Base-by-base conservation (phyloP, 2,888 invertebrate species). In the Amphimallon solstitiale region DNA sequence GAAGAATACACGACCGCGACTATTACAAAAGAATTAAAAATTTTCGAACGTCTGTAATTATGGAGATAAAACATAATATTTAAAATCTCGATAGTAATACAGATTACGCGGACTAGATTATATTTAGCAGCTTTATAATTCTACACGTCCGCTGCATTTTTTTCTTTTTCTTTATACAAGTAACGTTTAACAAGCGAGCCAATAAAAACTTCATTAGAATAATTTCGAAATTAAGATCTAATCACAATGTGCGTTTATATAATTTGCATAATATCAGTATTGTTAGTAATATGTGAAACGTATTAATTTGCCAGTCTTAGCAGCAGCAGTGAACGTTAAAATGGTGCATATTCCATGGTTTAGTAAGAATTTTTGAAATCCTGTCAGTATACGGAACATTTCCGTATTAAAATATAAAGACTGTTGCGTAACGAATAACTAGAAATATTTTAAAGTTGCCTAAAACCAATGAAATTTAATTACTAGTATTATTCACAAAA, bases 221-320 rank as follows among this genome's bases (percentile, higher is more conserved):
- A 56, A 56, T 56, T 56, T 56, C 56, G 56, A 56, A 56, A 56
- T 56, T 56, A 56, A 56, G 56, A 56, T 56, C 56, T 56, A 56
- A 56, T 56, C 56, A 40, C 40, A 43, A 43, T 56, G 40, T 40
- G 40, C 56, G 40, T 40, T 52, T 56, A 35, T 21, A 21, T 56
- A 56, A 56, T 56, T 56, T 56, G 56, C 56, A 56, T 56, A 56
- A 56, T 56, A 19, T 56, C 56, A 40, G 56, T 56, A 56, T 56
- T 56, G 56, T 56, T 56, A 21, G 23, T 56, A 17, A 40, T 7
- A 21, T 23, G 40, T 21, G 40, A 40, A 40, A 56, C 23, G 21
- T 40, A 56, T 23, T 43, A 56, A 56, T 56, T 56, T 40, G 38
- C 54, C 14, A 23, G 54, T 29, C 29, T 2, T 29, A 29, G 29